These are phyloP conservation scores for Orchestia grillus DNA, from an alignment of 1,140 invertebrate genomes.

Conservation along the genomic window DNA sequence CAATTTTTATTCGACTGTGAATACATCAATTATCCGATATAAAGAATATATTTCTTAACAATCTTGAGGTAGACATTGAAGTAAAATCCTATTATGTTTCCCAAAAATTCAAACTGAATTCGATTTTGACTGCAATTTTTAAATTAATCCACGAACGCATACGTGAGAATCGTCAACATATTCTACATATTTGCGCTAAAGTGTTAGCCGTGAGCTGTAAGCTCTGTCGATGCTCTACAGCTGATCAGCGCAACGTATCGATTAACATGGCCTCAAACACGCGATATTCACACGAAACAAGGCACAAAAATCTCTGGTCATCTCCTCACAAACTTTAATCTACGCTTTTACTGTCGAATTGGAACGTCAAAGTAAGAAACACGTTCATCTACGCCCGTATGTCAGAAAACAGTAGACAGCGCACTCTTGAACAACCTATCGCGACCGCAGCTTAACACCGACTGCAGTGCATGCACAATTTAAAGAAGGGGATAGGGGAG, in stretches of 20 bases:
- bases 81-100: no score
- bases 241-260: conserved; percentile 3
- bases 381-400: neutral
- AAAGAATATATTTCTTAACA: no score
- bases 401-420: neutral
- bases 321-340: neutral
- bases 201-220: neutral
- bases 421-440: neutral
- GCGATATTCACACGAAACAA: neutral
- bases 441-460: neutral
- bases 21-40: no score
- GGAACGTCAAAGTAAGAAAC: neutral
- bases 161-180: neutral
- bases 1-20: no score
- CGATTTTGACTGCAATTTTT: no score
- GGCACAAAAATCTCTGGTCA: neutral
- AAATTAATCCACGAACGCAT: neutral
- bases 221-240: neutral
- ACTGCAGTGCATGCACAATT: neutral
- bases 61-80: no score
- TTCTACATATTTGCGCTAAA: neutral
- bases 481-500: neutral
- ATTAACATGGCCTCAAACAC: neutral
- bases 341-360: neutral
- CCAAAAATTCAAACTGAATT: no score